Evolutionary conservation across 2,113 vertebrate genomes (phyloP).

Genomic region (Cariama cristata): DNA sequence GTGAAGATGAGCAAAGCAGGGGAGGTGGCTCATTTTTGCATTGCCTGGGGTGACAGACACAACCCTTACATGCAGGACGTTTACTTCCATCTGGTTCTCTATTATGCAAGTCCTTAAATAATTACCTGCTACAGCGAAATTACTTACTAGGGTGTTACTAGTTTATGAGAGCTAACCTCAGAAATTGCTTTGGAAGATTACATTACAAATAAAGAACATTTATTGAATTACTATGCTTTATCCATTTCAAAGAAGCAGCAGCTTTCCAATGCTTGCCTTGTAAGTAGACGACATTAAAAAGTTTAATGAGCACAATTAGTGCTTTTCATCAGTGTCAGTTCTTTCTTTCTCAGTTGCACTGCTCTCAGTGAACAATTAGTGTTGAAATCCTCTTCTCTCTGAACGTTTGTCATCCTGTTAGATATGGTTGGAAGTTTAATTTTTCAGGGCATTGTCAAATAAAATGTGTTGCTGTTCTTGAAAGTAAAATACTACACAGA

Average conservation of each 20-base stretch:
- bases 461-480: background rate
- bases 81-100: background rate
- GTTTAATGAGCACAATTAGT: background rate
- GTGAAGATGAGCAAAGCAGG: background rate
- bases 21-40: background rate
- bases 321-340: background rate
- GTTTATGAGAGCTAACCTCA: background rate
- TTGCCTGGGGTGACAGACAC: background rate
- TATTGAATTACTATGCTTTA: background rate
- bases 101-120: background rate
- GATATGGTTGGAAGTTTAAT: background rate
- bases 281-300: background rate
- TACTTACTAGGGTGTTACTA: background rate
- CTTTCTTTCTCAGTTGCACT: background rate
- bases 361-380: background rate
- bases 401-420: constrained; percentile 12
- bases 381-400: background rate
- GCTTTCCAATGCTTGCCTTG: background rate
- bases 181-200: background rate
- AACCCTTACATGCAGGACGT: background rate
- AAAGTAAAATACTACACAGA: background rate
- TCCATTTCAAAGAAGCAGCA: background rate
- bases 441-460: constrained; percentile 31
- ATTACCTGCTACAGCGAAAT: background rate
- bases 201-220: background rate